Base-by-base conservation (phyloP, 2,888 invertebrate genomes). In the Diaperis boleti region DNA sequence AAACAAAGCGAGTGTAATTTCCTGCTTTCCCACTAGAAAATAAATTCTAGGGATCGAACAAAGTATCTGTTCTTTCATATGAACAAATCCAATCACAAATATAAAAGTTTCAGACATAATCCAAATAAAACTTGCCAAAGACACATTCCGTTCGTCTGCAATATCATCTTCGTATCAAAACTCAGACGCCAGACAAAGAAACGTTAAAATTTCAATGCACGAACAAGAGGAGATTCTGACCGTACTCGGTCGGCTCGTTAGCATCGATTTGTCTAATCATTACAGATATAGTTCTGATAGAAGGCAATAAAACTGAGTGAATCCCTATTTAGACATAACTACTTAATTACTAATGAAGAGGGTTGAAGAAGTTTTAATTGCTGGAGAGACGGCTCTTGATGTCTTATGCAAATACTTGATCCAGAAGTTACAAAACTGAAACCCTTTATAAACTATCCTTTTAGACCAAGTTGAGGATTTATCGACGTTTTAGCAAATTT, bases 311-410 rank as follows among this genome's bases (percentile, higher is more conserved):
- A 13, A 2, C 35, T n/a, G 1, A 2, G 1, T 8, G n/a, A n/a
- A 26, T 5, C 35, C 13, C 1, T 35, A 35, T n/a, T n/a, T n/a
- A n/a, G n/a, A n/a, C 35, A 6, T 8, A 33, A 11, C 8, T 10
- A 13, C 11, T 14, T 45, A 45, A 45, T 29, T 45, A 15, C 29
- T n/a, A 45, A 13, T 11, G 29, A 11, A 13, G 29, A 45, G 13
- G 13, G 11, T 29, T 11, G 13, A 7, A 29, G 13, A 45, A 45
- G 13, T 45, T 45, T 45, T 45, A 45, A 45, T 45, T 45, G 44
- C 22, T 8, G 22, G 3, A 39, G 8, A 39, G 39, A 11, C 39
- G 39, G 4, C 31, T 4, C 31, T 31, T n/a, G 33, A 33, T 33
- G 33, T 10, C 33, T 13, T 33, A 33, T 33, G 33, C 33, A 33